phyloP scores from a whole-genome alignment of 2,797 vertebrate species.

The Coregonus ussuriensis region DNA sequence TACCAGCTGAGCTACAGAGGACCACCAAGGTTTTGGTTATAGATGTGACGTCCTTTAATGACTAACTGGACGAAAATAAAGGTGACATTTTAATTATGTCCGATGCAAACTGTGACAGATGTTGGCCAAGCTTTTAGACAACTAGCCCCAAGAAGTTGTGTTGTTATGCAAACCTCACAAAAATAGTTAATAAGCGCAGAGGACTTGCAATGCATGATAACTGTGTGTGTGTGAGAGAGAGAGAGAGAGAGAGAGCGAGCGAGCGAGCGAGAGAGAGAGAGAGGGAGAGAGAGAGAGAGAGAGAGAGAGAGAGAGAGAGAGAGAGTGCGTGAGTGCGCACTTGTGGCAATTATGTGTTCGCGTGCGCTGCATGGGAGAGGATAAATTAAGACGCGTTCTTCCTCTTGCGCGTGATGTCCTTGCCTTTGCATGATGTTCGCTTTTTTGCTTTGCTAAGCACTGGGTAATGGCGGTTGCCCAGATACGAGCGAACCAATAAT shows the following conservation, averaged over 20 bases:
- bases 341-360: background rate
- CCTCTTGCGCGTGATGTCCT: background rate
- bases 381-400: background rate
- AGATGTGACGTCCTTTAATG: background rate
- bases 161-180: background rate
- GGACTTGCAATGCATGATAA: background rate
- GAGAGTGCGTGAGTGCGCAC: background rate
- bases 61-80: background rate
- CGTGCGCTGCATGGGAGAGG: background rate
- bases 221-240: too few species aligned
- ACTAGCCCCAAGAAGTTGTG: background rate
- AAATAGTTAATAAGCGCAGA: background rate
- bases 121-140: background rate
- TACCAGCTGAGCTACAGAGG: too few species aligned
- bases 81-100: background rate
- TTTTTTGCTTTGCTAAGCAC: constrained; percentile 42
- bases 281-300: too few species aligned
- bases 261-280: background rate
- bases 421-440: constrained; percentile 18
- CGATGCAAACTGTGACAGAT: background rate
- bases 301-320: too few species aligned
- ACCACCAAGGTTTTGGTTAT: background rate
- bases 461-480: constrained; percentile 79
- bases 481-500: constrained; percentile 87
- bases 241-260: too few species aligned